Percentiles rank a stretch among this genome's conserved stretches.
Evolutionary conservation across 2,797 vertebrate genomes (phyloP).

Genomic region (Echeneis naucrates): DNA sequence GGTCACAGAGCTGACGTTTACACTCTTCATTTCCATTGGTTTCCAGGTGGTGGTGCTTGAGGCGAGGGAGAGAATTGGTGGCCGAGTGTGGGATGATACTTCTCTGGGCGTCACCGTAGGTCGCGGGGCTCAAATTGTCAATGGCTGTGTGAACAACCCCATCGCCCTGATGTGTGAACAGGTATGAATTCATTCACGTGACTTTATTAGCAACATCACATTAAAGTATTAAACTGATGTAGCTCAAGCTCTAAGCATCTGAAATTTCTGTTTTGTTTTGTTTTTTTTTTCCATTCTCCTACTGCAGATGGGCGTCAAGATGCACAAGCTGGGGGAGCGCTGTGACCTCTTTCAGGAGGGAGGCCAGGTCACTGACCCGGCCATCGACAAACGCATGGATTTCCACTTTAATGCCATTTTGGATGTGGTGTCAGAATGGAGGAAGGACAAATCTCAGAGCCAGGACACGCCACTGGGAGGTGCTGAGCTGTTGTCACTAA

Average conservation of each 20-base stretch:
- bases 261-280: background rate
- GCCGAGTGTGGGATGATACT: slow-evolving; percentile 94
- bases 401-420: slow-evolving; percentile 99
- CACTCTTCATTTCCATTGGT: accelerated
- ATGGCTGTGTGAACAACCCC: slow-evolving; percentile 97
- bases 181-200: slow-evolving; percentile 77
- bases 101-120: slow-evolving; percentile 91
- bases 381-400: slow-evolving; percentile 99
- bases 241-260: background rate
- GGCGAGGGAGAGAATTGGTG: slow-evolving; percentile 94
- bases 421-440: slow-evolving; percentile 98
- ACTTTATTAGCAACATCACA: no score
- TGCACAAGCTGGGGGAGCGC: slow-evolving; percentile 94
- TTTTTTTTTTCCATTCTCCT: background rate
- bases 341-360: slow-evolving; percentile 98
- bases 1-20: background rate
- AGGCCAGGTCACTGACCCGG: slow-evolving; percentile 91
- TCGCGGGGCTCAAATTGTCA: slow-evolving; percentile 95
- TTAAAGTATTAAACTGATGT: no score
- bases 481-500: slow-evolving; percentile 56
- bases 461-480: slow-evolving; percentile 95
- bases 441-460: slow-evolving; percentile 95
- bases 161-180: slow-evolving; percentile 98
- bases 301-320: slow-evolving; percentile 92
- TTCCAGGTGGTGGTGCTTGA: slow-evolving; percentile 93